Conservation (phyloP, 2,888 invertebrate species). For the Drosophila yooni region DNA sequence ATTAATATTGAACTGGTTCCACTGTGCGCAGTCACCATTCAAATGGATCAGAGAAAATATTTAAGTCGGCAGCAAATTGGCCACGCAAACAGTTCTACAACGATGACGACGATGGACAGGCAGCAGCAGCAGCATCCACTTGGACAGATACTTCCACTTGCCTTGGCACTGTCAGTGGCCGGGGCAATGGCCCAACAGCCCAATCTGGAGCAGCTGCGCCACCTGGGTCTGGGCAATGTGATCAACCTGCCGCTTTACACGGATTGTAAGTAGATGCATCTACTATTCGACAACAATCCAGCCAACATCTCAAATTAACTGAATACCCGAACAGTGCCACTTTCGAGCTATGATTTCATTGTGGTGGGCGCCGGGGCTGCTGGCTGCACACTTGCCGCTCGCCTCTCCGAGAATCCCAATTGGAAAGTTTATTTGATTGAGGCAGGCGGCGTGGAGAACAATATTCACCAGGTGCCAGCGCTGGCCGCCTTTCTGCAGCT, state of each 20-base stretch:
- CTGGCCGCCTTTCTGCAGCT: slow-evolving; percentile 81
- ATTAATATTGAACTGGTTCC: slow-evolving; percentile 16
- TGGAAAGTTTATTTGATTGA: slow-evolving; percentile 86
- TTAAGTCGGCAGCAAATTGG: slow-evolving; percentile 46
- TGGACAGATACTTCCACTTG: slow-evolving; percentile 6
- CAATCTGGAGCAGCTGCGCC: slow-evolving; percentile 49
- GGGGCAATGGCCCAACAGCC: slow-evolving; percentile 5
- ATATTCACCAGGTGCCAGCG: slow-evolving; percentile 81
- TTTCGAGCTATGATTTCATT: slow-evolving; percentile 91
- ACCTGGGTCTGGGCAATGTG: slow-evolving; percentile 72
- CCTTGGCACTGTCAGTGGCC: slow-evolving; percentile 12
- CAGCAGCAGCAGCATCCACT: background rate
- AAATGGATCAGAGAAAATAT: slow-evolving; percentile 39
- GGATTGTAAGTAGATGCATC: slow-evolving; percentile 69
- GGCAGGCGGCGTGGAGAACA: slow-evolving; percentile 85
- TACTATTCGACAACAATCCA: background rate
- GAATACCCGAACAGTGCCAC: slow-evolving; percentile 87
- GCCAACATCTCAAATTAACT: background rate
- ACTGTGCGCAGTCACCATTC: slow-evolving; percentile 48
- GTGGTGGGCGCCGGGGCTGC: slow-evolving; percentile 94
- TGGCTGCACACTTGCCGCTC: slow-evolving; percentile 86
- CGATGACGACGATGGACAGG: slow-evolving; percentile 30
- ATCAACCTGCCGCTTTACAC: slow-evolving; percentile 68
- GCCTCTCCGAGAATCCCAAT: slow-evolving; percentile 84
- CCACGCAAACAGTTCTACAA: slow-evolving; percentile 44